These are phyloP conservation scores for Pterophyllum scalare DNA, from an alignment of 2,113 vertebrate species.

Conservation along the genomic window DNA sequence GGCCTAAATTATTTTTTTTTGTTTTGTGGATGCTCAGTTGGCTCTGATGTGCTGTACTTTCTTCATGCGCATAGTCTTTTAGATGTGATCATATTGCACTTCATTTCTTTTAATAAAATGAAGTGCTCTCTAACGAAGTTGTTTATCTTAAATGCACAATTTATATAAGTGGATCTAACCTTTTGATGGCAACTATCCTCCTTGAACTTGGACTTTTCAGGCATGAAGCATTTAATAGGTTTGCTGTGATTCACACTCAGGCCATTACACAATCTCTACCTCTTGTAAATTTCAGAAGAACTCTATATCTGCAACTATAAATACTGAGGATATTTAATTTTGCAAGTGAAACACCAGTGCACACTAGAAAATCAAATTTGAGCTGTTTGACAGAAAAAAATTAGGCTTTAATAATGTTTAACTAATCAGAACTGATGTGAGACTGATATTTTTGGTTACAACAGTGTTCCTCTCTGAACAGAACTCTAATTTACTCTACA, in stretches of 20 bases:
- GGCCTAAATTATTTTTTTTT: conserved; percentile 42
- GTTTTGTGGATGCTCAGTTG: conserved; percentile 32
- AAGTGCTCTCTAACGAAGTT: conserved; percentile 59
- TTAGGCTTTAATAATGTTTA: neutral
- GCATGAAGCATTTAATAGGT: conserved; percentile 46
- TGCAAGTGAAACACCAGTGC: conserved; percentile 5
- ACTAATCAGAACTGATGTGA: neutral
- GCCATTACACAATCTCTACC: neutral
- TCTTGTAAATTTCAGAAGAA: conserved; percentile 25
- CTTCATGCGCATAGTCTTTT: neutral
- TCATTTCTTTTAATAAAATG: conserved; percentile 41
- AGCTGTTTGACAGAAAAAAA: neutral
- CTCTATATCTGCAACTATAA: conserved; percentile 10
- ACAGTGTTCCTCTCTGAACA: neutral
- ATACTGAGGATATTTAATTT: conserved; percentile 18
- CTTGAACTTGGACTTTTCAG: conserved; percentile 39
- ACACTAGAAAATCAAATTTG: neutral
- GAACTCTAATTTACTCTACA: no score
- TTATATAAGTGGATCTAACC: conserved; percentile 39
- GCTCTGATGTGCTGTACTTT: conserved; percentile 12
- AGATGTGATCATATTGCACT: conserved; percentile 11
- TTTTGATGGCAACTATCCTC: conserved; percentile 23
- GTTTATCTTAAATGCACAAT: conserved; percentile 8
- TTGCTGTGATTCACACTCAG: conserved; percentile 41
- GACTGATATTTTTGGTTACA: neutral